A percentile compares a stretch with the other conserved stretches of the same genome.
phyloP scores from a whole-genome alignment of 2,888 invertebrate genomes.

The Muscina levida region DNA sequence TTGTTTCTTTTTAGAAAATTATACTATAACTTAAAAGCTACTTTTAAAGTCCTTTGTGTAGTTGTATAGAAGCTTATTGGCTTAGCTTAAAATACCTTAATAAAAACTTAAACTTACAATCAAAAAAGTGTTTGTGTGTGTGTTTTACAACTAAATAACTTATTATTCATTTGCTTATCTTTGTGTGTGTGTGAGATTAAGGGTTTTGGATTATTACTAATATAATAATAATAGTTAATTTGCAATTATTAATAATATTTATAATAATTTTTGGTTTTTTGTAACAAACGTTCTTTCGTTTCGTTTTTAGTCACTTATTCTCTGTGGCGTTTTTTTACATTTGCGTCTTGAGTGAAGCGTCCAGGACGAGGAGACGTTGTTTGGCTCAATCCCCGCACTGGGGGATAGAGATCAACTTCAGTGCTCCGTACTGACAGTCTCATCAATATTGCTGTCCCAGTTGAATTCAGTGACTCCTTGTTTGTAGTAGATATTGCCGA shows the following conservation, averaged over 20 bases:
- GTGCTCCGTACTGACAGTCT: constrained; percentile 81
- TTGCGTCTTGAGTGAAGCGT: constrained; percentile 25
- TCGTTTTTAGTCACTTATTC: constrained; percentile 49
- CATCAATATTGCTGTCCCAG: constrained; percentile 91
- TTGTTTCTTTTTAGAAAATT: neutral
- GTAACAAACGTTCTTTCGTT: constrained; percentile 56
- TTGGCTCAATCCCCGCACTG: neutral
- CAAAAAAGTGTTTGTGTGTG: neutral
- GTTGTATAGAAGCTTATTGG: constrained; percentile 16
- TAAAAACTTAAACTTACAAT: no score
- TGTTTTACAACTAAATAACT: constrained; percentile 62
- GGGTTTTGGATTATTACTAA: neutral
- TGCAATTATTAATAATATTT: constrained; percentile 52
- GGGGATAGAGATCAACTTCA: constrained; percentile 67
- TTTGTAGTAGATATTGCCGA: constrained; percentile 89
- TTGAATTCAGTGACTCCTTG: constrained; percentile 91
- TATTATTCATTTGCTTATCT: constrained; percentile 48
- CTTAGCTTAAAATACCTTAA: neutral
- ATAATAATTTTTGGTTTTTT: constrained; percentile 65
- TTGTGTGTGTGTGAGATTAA: constrained; percentile 37
- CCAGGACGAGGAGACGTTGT: neutral
- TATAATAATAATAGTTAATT: constrained; percentile 14
- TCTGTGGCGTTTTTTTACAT: constrained; percentile 3
- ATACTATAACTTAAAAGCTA: constrained; percentile 19
- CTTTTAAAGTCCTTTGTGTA: constrained; percentile 32